These are phyloP conservation scores for Cliona cf. orientalis DNA, from an alignment of 37 sponge, comb jelly and placozoan species.

Conservation along the genomic window DNA sequence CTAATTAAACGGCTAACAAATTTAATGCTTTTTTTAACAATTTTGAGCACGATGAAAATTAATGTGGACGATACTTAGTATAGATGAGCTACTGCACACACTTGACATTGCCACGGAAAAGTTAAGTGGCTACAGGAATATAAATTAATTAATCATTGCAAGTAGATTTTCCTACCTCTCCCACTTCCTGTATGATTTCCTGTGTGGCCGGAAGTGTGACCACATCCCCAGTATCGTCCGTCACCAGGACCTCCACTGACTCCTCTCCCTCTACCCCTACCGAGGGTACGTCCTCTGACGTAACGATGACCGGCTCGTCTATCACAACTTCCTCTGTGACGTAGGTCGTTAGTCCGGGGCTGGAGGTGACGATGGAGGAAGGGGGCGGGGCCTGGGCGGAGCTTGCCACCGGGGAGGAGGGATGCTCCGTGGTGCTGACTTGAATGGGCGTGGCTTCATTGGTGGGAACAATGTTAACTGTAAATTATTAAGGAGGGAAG, in stretches of 20 bases:
- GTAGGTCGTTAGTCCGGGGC: not conserved
- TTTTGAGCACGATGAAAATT: too few relatives aligned
- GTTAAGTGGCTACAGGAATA: not conserved
- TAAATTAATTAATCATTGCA: not conserved
- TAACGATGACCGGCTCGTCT: conserved; percentile 26
- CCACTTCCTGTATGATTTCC: not conserved
- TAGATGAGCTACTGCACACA: too few relatives aligned
- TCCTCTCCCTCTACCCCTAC: not conserved
- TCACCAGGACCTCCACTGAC: conserved; percentile 38
- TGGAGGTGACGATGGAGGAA: not conserved
- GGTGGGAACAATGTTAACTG: not conserved
- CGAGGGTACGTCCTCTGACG: too few relatives aligned
- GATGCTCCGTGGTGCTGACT: not conserved
- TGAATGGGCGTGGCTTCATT: too few relatives aligned
- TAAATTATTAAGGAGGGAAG: too few relatives aligned
- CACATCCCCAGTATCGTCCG: conserved; percentile 10
- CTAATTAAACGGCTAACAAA: not conserved
- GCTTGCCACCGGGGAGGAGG: not conserved
- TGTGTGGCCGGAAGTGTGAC: not conserved
- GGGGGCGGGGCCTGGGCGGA: not conserved
- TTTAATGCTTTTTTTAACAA: too few relatives aligned
- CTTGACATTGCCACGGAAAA: not conserved
- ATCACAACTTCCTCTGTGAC: conserved; percentile 59
- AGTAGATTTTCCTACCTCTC: not conserved
- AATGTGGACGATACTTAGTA: too few relatives aligned